Base-by-base conservation (phyloP, 2,888 invertebrate species). In the Poecilus cupreus region DNA sequence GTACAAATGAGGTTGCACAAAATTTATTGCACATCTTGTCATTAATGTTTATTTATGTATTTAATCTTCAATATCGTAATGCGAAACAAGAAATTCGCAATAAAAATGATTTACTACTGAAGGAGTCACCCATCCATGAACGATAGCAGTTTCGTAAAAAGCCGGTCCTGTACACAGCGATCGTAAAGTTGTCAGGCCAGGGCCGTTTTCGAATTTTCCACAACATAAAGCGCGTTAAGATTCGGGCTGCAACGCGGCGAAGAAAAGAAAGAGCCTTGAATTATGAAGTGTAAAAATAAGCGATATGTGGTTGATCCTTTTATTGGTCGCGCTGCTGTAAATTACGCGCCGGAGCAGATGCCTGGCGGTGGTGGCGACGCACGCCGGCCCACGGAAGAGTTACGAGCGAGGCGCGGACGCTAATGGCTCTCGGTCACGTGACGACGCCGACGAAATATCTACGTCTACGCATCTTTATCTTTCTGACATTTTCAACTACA, bases 221-320 rank as follows among this genome's bases (percentile, higher is more conserved):
- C 86, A 85, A 87, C 86, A 88, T 87, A 87, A 88, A 87, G 85
- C 86, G 85, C 86, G 85, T 87, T 86, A 86, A 87, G 87, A 86
- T 87, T 87, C 86, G 86, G 86, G 83, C 83, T 84, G 83, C 83
- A 83, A 86, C 86, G 83, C 84, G 84, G 83, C 83, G 83, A 84
- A 84, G 84, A 85, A 86, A 84, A 85, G 84, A 85, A 85, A 85
- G 18, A 77, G 60, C 85, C 83, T 85, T 87, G 87, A 88, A 86
- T 88, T 88, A 88, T 87, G 87, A 86, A 86, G 87, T 88, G 87
- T 86, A 88, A 87, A 88, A 87, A 87, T 87, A 87, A 87, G 87
- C 87, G 87, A 87, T 88, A 87, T 88, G 87, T 88, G 87, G 86
- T 86, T 87, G 88, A 87, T 88, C 87, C 86, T 86, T 88, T 87